phyloP scores from a whole-genome alignment of 2,888 invertebrate genomes.

The Papilio protenor region DNA sequence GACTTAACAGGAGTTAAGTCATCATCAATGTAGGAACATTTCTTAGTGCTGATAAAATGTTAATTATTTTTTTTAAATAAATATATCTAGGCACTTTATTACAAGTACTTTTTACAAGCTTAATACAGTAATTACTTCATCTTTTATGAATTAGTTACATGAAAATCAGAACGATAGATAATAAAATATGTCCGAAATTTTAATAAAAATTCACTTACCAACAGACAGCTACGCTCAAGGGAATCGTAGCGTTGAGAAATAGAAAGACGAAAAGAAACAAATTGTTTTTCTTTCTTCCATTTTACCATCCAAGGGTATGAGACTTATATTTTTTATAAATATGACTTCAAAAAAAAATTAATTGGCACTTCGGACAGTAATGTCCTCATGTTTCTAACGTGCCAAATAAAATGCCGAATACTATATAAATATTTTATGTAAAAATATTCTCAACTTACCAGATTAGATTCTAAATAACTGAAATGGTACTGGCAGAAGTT shows the following conservation, averaged over 20 bases:
- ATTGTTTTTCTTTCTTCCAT: conserved; percentile 12
- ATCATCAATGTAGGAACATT: no score
- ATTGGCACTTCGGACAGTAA: no score
- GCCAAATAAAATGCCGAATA: no score
- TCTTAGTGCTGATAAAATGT: neutral
- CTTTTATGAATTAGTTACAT: no score
- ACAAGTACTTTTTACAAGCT: no score
- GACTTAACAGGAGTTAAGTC: no score
- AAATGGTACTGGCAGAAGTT: neutral
- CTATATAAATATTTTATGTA: no score
- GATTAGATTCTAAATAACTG: neutral
- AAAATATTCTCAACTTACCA: neutral
- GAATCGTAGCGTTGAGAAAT: conserved; percentile 14
- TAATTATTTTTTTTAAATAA: neutral
- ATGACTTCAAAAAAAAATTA: no score
- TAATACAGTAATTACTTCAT: no score
- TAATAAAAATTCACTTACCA: conserved; percentile 30
- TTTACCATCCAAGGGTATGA: neutral
- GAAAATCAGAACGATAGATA: no score
- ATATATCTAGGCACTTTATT: no score
- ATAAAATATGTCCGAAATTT: conserved; percentile 3
- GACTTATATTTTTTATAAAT: neutral
- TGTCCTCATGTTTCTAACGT: no score
- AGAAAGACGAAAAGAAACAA: neutral
- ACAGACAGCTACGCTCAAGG: neutral